These are phyloP conservation scores for Penaeus indicus DNA, from an alignment of 1,140 invertebrate genomes.

Conservation along the genomic window DNA sequence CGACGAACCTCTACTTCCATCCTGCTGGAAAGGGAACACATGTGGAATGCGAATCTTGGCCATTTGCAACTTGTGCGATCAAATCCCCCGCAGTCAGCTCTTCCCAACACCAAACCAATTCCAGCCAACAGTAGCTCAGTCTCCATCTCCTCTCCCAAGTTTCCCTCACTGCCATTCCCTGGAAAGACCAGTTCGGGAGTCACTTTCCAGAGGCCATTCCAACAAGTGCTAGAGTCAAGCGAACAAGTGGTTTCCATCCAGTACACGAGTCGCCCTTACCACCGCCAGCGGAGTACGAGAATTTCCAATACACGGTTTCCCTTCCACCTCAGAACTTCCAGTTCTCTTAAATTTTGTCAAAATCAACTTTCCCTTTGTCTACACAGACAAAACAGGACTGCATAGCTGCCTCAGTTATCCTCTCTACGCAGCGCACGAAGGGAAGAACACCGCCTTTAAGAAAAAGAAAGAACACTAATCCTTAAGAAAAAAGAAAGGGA, in stretches of 20 bases:
- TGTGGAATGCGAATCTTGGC: conserved; percentile 51
- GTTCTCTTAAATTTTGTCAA: conserved; percentile 11
- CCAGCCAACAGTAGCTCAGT: conserved; percentile 56
- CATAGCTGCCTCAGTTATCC: too few relatives aligned
- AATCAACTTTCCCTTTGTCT: too few relatives aligned
- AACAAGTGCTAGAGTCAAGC: conserved; percentile 60
- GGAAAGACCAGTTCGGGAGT: conserved; percentile 45
- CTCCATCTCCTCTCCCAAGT: conserved; percentile 44
- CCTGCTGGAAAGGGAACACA: conserved; percentile 40
- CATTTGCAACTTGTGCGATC: conserved; percentile 61
- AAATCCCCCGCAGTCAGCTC: conserved; percentile 62
- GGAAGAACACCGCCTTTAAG: neutral
- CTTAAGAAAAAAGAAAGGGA: neutral
- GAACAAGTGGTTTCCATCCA: conserved; percentile 62
- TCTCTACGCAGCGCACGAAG: neutral
- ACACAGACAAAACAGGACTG: too few relatives aligned
- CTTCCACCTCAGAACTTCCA: conserved; percentile 9
- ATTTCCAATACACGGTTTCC: conserved; percentile 38
- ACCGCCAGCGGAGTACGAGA: conserved; percentile 37
- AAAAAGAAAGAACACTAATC: neutral
- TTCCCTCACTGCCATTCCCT: conserved; percentile 46
- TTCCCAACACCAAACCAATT: conserved; percentile 60
- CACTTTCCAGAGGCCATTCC: conserved; percentile 59
- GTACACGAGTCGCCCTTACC: conserved; percentile 55
- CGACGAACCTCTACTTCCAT: neutral